Evolutionary conservation across 1,140 invertebrate genomes (phyloP).

Genomic region (Physella acuta): DNA sequence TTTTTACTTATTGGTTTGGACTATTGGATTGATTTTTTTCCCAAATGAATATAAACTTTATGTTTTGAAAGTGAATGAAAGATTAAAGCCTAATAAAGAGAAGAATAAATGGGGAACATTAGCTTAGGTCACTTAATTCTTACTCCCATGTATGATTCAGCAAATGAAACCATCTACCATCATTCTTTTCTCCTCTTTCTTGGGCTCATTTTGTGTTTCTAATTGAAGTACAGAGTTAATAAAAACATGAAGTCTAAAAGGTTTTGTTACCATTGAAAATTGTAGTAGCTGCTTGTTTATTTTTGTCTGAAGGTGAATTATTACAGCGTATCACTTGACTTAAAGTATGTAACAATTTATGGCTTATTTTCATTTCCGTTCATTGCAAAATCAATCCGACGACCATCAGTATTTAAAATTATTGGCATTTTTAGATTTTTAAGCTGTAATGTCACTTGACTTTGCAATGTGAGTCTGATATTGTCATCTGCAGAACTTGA

Average conservation of each 20-base stretch:
- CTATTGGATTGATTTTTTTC: neutral
- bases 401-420: neutral
- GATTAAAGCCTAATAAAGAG: neutral
- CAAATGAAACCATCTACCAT: neutral
- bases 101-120: neutral
- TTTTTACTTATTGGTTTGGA: neutral
- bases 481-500: too few species aligned
- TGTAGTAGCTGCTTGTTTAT: neutral
- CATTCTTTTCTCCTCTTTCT: neutral
- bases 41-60: neutral
- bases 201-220: neutral
- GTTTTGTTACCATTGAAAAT: too few species aligned
- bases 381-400: neutral
- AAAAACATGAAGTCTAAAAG: neutral
- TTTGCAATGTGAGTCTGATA: too few species aligned
- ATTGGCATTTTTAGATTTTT: neutral
- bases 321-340: neutral
- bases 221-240: neutral
- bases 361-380: neutral
- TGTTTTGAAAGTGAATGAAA: neutral
- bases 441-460: too few species aligned
- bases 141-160: too few species aligned
- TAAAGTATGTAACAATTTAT: neutral
- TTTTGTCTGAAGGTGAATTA: neutral
- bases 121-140: neutral